Conservation (phyloP, 2,888 invertebrate species). For the Melanchra persicariae region DNA sequence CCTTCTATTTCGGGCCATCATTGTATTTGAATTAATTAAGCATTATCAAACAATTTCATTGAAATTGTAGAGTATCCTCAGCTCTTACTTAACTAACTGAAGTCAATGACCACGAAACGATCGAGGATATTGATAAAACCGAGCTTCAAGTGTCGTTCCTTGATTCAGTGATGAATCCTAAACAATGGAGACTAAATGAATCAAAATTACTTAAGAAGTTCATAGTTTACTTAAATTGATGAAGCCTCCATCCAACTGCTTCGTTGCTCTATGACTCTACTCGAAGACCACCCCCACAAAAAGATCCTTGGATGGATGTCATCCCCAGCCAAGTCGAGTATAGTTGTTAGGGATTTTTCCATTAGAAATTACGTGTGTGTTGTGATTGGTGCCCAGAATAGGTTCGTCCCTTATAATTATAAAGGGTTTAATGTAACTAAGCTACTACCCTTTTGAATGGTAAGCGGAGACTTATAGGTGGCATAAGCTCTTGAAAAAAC, state of each 20-base stretch:
- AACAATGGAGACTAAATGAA: conserved; percentile 10
- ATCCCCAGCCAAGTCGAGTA: not conserved
- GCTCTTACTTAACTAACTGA: conserved; percentile 20
- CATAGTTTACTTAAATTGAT: not conserved
- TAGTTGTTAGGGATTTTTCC: not conserved
- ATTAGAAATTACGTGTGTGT: not conserved
- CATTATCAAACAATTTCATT: conserved; percentile 32
- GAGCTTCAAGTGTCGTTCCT: conserved; percentile 10
- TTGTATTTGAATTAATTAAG: conserved; percentile 32
- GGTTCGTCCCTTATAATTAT: not conserved
- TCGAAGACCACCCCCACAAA: not conserved
- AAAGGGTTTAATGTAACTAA: not conserved
- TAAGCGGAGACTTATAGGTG: too few species aligned
- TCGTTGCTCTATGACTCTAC: not conserved
- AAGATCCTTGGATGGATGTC: not conserved
- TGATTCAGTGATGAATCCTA: not conserved
- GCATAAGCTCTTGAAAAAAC: not conserved
- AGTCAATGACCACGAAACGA: conserved; percentile 33
- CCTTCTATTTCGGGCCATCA: conserved; percentile 47
- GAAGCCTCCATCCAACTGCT: not conserved
- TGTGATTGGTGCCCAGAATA: not conserved
- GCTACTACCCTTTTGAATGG: not conserved
- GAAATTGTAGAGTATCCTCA: conserved; percentile 20
- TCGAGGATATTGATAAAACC: conserved; percentile 15
- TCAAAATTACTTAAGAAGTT: conserved; percentile 15